Conservation (phyloP, 2,888 invertebrate genomes). For the Lamellibrachia columna region DNA sequence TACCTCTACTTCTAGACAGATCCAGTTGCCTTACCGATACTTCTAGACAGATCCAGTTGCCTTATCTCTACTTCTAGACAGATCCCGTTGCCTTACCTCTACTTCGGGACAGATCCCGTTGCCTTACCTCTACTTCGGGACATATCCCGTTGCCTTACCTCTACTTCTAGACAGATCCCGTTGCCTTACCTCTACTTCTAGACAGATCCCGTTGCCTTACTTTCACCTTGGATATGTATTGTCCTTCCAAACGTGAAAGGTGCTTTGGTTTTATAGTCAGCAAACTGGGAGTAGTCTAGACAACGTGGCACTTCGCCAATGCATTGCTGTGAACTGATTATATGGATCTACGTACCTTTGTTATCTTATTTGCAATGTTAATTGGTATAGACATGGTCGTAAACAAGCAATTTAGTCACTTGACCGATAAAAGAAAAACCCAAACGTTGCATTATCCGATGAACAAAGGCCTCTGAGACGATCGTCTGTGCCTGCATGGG, state of each 20-base stretch:
- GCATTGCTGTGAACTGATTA: background rate
- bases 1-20: background rate
- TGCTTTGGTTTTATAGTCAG: background rate
- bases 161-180: too few species aligned
- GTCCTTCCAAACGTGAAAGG: background rate
- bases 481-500: background rate
- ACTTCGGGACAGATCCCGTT: too few species aligned
- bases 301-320: background rate
- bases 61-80: background rate
- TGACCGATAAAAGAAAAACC: background rate
- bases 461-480: background rate
- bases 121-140: too few species aligned
- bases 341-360: background rate
- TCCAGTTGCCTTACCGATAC: too few species aligned
- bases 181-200: too few species aligned
- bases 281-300: background rate
- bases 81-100: too few species aligned
- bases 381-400: background rate
- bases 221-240: background rate
- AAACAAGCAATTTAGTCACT: background rate
- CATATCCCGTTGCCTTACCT: too few species aligned
- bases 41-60: too few species aligned
- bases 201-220: background rate
- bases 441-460: background rate
- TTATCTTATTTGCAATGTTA: background rate